phyloP scores from a whole-genome alignment of 2,888 invertebrate species.

The Parnassius glacialis region DNA sequence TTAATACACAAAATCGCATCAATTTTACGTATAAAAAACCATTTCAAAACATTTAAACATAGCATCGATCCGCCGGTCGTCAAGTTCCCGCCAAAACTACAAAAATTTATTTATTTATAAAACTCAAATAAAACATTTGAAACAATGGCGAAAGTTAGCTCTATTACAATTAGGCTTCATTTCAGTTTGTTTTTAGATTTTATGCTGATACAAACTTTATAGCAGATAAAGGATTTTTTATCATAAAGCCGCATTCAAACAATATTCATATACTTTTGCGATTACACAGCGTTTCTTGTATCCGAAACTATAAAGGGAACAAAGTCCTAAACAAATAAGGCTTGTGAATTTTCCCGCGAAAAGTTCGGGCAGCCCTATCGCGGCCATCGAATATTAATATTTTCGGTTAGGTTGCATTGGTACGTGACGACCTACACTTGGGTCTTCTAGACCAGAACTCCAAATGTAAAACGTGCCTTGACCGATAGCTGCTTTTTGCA shows the following conservation, averaged over 20 bases:
- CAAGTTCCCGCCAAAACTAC: too few species aligned
- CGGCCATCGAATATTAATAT: constrained; percentile 57
- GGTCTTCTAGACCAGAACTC: constrained; percentile 30
- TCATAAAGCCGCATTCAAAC: constrained; percentile 2
- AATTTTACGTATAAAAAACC: too few species aligned
- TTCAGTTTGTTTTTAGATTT: too few species aligned
- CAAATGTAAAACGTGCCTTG: constrained; percentile 42
- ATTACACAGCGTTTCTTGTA: constrained; percentile 20
- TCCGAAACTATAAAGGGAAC: constrained; percentile 12
- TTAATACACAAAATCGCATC: too few species aligned
- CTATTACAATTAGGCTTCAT: too few species aligned
- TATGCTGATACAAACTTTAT: neutral
- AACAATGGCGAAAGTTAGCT: too few species aligned
- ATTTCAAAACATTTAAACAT: too few species aligned
- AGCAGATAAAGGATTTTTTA: neutral
- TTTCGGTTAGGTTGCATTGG: constrained; percentile 36
- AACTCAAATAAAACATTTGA: too few species aligned
- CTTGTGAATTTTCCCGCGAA: constrained; percentile 26
- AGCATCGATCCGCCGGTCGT: too few species aligned
- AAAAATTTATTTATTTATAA: too few species aligned
- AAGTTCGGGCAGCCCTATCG: constrained; percentile 36
- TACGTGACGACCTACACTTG: constrained; percentile 22
- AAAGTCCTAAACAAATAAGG: constrained; percentile 29
- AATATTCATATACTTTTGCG: constrained; percentile 11
- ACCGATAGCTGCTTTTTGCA: constrained; percentile 35